Evolutionary conservation across 2,797 vertebrate species (phyloP), one percentile per base, ranked within the genome.

Genomic region (Notolabrus celidotus): DNA sequence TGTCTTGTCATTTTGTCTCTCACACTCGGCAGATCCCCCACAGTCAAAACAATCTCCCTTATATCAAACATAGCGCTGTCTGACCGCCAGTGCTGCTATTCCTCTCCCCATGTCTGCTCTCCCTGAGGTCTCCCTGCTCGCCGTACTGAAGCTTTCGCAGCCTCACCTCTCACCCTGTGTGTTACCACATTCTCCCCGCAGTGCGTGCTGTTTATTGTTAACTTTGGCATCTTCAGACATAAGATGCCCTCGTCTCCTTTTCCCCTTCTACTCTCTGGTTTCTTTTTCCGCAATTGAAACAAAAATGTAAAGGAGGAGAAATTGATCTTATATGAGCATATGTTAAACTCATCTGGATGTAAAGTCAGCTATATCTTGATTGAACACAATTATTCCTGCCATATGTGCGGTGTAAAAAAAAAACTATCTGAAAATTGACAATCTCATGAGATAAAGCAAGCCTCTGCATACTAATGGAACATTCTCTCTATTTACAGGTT

Each of bases 201-300:
- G 53, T 83, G 72, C 45, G 67, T 77, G 80, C 83, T 89, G 83
- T 42, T 50, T 71, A 80, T 83, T 86, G 87, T 91, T 89, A 90
- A 89, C 85, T 88, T 89, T 89, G 85, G 88, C 86, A 74, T 88
- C 71, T 31, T 52, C 50, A 11, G 68, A 77, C 71, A 46, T 17
- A 70, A 75, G 64, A 82, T 77, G 80, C 47, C 27, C 43, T 43
- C 29, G 25, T 33, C 34, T 43, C 49, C 25, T 0, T 27, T n/a
- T 34, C 42, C 54, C 39, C 49, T 20, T 41, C 25, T 51, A 0
- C 17, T 71, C 67, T 73, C 52, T 39, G 56, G 66, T 84, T 84
- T 83, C 67, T 56, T 67, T 67, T 45, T 56, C 54, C 23, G 36
- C 43, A 33, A 51, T 66, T 45, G 39, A 49, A 80, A 71, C 78